phyloP scores from a whole-genome alignment of 2,113 vertebrate genomes.

The Charadrius vociferus region DNA sequence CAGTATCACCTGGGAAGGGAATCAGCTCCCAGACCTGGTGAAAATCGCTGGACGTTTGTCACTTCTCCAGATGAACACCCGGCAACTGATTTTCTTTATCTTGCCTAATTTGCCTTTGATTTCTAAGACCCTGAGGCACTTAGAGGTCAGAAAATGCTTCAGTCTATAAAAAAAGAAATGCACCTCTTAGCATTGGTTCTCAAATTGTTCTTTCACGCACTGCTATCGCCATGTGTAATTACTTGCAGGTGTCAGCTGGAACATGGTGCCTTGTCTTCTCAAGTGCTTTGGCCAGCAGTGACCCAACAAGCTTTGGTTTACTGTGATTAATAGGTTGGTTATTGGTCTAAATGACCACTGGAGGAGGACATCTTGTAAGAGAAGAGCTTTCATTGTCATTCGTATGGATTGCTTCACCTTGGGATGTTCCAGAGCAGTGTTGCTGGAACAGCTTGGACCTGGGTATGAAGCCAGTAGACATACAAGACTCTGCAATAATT shows the following conservation, averaged over 20 bases:
- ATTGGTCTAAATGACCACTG: conserved; percentile 31
- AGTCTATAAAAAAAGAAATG: neutral
- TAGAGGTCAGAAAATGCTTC: conserved; percentile 8
- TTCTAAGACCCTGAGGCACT: conserved; percentile 9
- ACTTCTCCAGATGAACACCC: conserved; percentile 23
- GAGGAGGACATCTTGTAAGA: neutral
- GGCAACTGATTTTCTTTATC: neutral
- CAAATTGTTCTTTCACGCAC: neutral
- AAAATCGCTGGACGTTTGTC: neutral
- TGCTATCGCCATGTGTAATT: neutral
- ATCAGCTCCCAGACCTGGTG: neutral
- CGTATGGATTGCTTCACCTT: neutral
- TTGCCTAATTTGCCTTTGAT: conserved; percentile 40
- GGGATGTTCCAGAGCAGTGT: neutral
- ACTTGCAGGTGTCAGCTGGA: conserved; percentile 45
- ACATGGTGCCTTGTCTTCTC: neutral
- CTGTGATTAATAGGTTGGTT: neutral
- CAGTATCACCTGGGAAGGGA: neutral
- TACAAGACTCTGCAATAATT: neutral
- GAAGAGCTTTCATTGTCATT: neutral
- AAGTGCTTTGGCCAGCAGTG: conserved; percentile 21
- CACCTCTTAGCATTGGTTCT: neutral
- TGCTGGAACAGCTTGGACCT: neutral
- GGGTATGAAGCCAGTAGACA: neutral
- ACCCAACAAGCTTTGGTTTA: conserved; percentile 12